Base-by-base conservation (phyloP, 2,797 vertebrate species). In the Brotula barbata region DNA sequence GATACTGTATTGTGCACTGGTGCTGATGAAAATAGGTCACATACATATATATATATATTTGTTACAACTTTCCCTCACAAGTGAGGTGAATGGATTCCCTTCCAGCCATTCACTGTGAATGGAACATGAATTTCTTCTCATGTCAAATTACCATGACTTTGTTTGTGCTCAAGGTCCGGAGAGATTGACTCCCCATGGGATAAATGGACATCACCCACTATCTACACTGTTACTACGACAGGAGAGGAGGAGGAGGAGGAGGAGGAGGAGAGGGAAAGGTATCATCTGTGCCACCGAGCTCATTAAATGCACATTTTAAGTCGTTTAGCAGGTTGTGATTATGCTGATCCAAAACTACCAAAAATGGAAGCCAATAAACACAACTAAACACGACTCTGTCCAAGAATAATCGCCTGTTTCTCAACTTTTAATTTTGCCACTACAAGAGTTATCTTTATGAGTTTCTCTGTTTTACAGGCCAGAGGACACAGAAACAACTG, bases 151-250 rank as follows among this genome's bases (percentile, higher is more conserved):
- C 44, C 6, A 34, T 51, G 25, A 73, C 28, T 78, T 65, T 70
- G 41, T 68, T 70, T 82, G 60, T 68, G n/a, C 44, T 67, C 15
- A 58, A 91, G 90, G 66, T 87, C 87, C 34, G 20, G 13, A 1
- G 85, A 87, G 45, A 83, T 70, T 44, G 74, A 80, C 49, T 88
- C 90, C 37, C 87, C 89, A 1, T 92, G 90, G 89, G 75, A 83
- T 68, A 81, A 65, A 62, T 91, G 90, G 90, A 87, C 73, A 12
- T 83, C 87, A 2, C 88, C 90, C 4, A 85, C 84, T 21, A 53
- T 87, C 31, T 78, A 88, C 28, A 70, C 61, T 2, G 1, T 62
- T 40, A 14, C 50, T 6, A 22, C 22, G 2, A 21, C 41, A 15
- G 20, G 37, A 25, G 40, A n/a, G 16, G 75, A 76, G 2, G 77